phyloP scores from a whole-genome alignment of 2,797 vertebrate genomes.

The Falco berigora region DNA sequence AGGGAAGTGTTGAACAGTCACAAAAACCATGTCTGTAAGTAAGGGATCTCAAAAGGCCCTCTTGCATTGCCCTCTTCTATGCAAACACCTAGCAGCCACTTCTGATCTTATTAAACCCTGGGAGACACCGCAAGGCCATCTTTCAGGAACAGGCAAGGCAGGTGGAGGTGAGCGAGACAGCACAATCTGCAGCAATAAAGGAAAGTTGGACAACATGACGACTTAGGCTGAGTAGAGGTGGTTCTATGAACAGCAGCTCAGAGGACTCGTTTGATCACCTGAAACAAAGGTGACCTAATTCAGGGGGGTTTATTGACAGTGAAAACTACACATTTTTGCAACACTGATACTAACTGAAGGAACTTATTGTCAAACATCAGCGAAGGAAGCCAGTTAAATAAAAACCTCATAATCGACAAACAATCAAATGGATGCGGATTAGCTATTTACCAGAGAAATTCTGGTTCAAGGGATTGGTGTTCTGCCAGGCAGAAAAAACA shows the following conservation, averaged over 20 bases:
- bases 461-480: not conserved
- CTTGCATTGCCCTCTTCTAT: not conserved
- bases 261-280: not conserved
- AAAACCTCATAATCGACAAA: not conserved
- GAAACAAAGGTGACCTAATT: not conserved
- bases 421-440: not conserved
- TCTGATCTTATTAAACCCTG: not conserved
- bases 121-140: not conserved
- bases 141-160: not conserved
- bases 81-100: not conserved
- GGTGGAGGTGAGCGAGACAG: not conserved
- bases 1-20: not conserved
- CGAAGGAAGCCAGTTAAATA: not conserved
- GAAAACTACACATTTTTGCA: not conserved
- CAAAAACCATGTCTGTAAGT: not conserved
- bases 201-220: not conserved
- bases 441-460: not conserved
- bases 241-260: not conserved
- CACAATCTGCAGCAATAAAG: not conserved
- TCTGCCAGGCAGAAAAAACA: not conserved
- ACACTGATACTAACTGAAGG: not conserved
- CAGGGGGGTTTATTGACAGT: not conserved
- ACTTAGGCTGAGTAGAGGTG: not conserved
- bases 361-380: not conserved
- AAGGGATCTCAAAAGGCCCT: not conserved